A percentile compares a stretch with the other conserved stretches of the same genome.
phyloP scores from a whole-genome alignment of 2,888 invertebrate genomes.

The Pachydiplax longipennis region DNA sequence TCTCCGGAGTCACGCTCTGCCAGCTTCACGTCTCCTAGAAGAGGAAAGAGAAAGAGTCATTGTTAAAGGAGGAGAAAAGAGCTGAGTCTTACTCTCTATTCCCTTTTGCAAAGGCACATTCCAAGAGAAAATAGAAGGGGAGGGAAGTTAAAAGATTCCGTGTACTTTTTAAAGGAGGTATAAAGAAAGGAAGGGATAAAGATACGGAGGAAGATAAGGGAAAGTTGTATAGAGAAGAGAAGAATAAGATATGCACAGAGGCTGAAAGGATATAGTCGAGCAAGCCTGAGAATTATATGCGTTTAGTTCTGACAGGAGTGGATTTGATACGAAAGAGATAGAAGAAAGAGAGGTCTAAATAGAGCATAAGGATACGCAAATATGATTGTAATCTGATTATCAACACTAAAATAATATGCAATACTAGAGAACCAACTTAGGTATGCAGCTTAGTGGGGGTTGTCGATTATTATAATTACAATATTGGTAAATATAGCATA shows the following conservation, averaged over 20 bases:
- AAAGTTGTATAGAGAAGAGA: no score
- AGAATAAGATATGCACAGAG: no score
- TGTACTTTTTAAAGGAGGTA: not conserved
- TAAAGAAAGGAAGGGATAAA: not conserved
- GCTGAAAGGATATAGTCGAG: no score
- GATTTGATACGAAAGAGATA: not conserved
- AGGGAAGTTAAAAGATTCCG: not conserved
- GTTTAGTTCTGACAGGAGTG: no score
- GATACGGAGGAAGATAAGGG: not conserved
- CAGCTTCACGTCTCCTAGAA: not conserved
- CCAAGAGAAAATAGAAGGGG: not conserved
- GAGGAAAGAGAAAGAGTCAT: not conserved
- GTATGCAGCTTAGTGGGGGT: no score
- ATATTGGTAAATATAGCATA: no score
- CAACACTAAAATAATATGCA: no score
- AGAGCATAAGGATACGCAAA: no score
- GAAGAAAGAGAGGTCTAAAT: not conserved
- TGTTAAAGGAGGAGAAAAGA: not conserved
- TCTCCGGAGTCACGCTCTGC: conserved; percentile 31
- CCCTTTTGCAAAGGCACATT: not conserved
- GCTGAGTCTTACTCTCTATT: not conserved
- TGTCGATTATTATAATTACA: no score
- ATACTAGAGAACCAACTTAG: no score
- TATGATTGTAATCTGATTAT: no score
- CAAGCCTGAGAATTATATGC: no score